Percentiles rank a stretch among this genome's conserved stretches.
These are phyloP conservation scores for Nixonia krombeini DNA, from an alignment of 1,140 invertebrate species.

Conservation along the genomic window DNA sequence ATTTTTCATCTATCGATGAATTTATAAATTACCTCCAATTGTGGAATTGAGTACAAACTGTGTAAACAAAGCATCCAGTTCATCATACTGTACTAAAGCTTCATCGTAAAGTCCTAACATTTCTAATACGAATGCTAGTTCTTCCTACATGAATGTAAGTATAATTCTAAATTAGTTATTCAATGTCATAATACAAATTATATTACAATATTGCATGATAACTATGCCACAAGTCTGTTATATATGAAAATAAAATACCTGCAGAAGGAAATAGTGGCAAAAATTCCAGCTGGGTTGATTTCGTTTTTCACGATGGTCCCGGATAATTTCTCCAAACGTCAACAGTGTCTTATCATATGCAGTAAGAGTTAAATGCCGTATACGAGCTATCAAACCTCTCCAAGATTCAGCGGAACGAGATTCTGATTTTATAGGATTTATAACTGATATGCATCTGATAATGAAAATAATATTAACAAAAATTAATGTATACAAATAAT, in stretches of 20 bases:
- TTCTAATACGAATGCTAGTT: slow-evolving; percentile 94
- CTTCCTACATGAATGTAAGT: slow-evolving; percentile 81
- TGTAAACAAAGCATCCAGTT: slow-evolving; percentile 96
- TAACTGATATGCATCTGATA: slow-evolving; percentile 88
- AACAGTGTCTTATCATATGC: slow-evolving; percentile 89
- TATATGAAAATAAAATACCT: slow-evolving; percentile 73
- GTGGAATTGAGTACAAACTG: slow-evolving; percentile 96
- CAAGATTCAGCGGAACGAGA: slow-evolving; percentile 91
- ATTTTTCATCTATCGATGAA: not conserved
- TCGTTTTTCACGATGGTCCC: slow-evolving; percentile 89
- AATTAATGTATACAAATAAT: slow-evolving; percentile 12
- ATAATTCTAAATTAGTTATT: slow-evolving; percentile 10
- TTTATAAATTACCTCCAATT: slow-evolving; percentile 77
- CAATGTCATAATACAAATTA: slow-evolving; percentile 42
- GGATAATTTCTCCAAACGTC: slow-evolving; percentile 92
- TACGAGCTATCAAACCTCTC: slow-evolving; percentile 84
- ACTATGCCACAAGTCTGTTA: not conserved
- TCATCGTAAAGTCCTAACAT: slow-evolving; percentile 95
- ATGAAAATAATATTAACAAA: slow-evolving; percentile 24
- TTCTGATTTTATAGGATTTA: slow-evolving; percentile 92
- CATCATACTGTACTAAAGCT: slow-evolving; percentile 96
- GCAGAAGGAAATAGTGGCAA: slow-evolving; percentile 93
- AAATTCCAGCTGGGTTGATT: slow-evolving; percentile 95
- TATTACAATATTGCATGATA: slow-evolving; percentile 56
- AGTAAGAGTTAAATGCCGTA: slow-evolving; percentile 86